Base-by-base conservation (phyloP, 1,140 invertebrate genomes). In the Scaptomyza montana region DNA sequence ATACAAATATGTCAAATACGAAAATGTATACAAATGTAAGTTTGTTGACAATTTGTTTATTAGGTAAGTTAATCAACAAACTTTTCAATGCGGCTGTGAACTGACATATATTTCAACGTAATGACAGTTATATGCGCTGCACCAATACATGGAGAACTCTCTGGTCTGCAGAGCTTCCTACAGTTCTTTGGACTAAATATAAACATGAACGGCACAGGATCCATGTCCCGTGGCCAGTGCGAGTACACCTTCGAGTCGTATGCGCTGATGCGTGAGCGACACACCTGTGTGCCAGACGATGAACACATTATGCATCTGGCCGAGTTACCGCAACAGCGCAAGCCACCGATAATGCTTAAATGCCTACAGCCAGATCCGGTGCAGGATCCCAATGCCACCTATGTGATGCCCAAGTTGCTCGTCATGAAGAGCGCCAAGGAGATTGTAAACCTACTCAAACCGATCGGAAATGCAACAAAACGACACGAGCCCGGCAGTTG, bases 401-500 rank as follows among this genome's bases (percentile, higher is more conserved):
- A 10, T 5, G 19, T 12, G 1, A 62, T 67, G 21, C 73, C 75
- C 1, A 73, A 74, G 2, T 19, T 92, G 6, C 78, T 90, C 0
- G 65, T 92, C 4, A 84, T 91, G 77, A 61, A 75, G 6, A 82
- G 70, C n/a, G 64, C 77, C 36, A 91, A 91, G 21, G 89, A 92
- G 0, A 91, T 92, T 39, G 68, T 93, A 2, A 86, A 89, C 74
- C 65, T 93, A 12, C 77, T 93, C 1, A 86, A 92, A 57, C 90
- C 93, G 3, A 77, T 93, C 41, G 79, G 90, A 1, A 93, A 93
- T 70, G 80, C 93, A 3, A 92, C 92, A n/a, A 92, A 86, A 45
- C 93, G 93, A 54, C 89, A 93, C 66, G 93, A 92, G 13, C 93
- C 93, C 28, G 95, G 93, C n/a, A 93, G 94, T 62, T 99, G 98